These are phyloP conservation scores for Bruchidius siliquastri DNA, from an alignment of 2,888 invertebrate genomes.

Conservation along the genomic window DNA sequence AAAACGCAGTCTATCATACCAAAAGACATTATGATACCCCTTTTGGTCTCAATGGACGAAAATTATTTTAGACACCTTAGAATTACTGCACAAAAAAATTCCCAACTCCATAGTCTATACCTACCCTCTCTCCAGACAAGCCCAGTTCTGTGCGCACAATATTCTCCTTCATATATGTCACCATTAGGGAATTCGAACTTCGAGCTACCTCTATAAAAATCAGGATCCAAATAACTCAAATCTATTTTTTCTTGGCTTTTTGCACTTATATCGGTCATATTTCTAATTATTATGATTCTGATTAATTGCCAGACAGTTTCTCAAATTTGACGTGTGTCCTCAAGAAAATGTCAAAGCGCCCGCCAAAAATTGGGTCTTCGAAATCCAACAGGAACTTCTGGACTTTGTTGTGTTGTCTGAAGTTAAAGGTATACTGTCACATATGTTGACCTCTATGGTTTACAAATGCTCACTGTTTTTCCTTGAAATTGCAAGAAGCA, in stretches of 20 bases:
- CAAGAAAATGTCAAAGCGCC: background rate
- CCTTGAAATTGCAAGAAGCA: no score
- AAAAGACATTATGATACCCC: no score
- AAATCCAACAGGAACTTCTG: background rate
- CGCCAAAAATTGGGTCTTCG: background rate
- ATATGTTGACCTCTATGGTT: background rate
- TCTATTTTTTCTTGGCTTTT: background rate
- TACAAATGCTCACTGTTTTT: background rate
- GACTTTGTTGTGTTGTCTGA: background rate
- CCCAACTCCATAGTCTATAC: no score
- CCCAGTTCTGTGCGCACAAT: constrained; percentile 53
- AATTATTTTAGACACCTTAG: no score
- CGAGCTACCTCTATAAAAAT: constrained; percentile 37
- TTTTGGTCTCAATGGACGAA: no score
- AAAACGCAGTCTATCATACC: no score
- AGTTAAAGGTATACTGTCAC: background rate
- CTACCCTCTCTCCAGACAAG: constrained; percentile 42
- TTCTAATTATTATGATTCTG: background rate
- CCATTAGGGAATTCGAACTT: constrained; percentile 54
- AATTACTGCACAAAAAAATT: background rate
- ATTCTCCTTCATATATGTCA: constrained; percentile 56
- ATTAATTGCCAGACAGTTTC: background rate
- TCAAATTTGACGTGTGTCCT: background rate
- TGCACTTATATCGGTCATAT: background rate
- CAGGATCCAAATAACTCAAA: constrained; percentile 14